Evolutionary conservation across 2,888 invertebrate species (phyloP).

Genomic region (Heliconius ethilla): DNA sequence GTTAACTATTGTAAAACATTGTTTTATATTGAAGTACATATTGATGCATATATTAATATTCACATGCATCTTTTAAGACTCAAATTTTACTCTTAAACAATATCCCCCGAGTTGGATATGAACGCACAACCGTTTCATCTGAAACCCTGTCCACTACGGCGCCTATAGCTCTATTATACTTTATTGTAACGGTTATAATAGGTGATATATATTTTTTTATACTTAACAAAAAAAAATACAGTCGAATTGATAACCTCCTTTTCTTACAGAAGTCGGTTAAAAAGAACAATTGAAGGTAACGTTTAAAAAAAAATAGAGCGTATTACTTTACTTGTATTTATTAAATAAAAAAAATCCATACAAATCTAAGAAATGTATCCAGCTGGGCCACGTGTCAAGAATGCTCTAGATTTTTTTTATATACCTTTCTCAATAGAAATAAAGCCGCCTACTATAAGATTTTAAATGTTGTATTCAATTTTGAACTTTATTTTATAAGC

Average conservation of each 20-base stretch:
- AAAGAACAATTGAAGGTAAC: neutral
- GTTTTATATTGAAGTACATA: too few relatives aligned
- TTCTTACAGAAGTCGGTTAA: neutral
- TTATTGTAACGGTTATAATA: neutral
- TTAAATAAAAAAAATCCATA: constrained; percentile 5
- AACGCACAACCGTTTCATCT: neutral
- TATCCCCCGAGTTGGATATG: too few relatives aligned
- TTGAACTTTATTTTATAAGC: neutral
- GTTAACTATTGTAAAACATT: too few relatives aligned
- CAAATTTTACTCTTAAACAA: neutral
- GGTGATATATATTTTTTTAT: neutral
- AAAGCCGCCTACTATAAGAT: constrained; percentile 35
- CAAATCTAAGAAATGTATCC: constrained; percentile 34
- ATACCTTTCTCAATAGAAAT: constrained; percentile 30
- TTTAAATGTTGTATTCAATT: neutral
- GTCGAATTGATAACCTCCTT: too few relatives aligned
- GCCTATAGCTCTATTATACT: neutral
- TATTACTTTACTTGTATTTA: neutral
- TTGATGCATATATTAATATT: too few relatives aligned
- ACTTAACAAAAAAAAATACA: neutral
- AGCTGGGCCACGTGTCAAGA: constrained; percentile 43
- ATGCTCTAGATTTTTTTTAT: constrained; percentile 39
- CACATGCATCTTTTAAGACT: neutral
- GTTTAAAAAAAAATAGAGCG: constrained; percentile 1
- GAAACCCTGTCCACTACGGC: neutral